Percentiles rank a stretch among this genome's conserved stretches.
phyloP scores from a whole-genome alignment of 1,140 invertebrate species.

The Drosophila burlai region DNA sequence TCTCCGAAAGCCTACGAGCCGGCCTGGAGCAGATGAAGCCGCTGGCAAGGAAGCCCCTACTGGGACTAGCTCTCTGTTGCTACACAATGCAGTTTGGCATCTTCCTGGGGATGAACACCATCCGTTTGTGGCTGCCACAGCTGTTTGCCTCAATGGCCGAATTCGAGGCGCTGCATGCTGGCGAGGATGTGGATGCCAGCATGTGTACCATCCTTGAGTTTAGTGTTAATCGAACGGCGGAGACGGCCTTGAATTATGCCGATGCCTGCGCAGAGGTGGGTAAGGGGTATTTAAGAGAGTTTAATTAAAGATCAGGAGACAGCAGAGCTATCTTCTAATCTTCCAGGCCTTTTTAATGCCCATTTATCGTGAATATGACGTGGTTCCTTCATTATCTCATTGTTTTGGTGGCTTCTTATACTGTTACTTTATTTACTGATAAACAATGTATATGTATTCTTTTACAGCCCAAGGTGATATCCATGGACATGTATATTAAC shows the following conservation, averaged over 20 bases:
- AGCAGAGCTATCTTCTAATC: neutral
- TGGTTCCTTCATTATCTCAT: neutral
- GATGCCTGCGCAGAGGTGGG: conserved; percentile 56
- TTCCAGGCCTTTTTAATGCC: conserved; percentile 1
- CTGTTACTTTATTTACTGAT: neutral
- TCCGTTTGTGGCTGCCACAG: conserved; percentile 81
- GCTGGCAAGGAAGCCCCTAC: conserved; percentile 75
- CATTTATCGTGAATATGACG: conserved; percentile 22
- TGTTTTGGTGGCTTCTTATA: neutral
- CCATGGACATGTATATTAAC: conserved; percentile 86
- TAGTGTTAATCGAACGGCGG: conserved; percentile 73
- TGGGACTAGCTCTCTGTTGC: conserved; percentile 65
- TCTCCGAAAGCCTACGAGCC: conserved; percentile 60
- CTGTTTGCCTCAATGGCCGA: conserved; percentile 81
- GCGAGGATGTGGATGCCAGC: conserved; percentile 46
- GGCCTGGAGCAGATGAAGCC: conserved; percentile 76
- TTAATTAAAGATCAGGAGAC: neutral
- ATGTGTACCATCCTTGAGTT: conserved; percentile 80
- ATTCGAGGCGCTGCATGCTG: conserved; percentile 47
- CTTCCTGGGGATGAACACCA: conserved; percentile 80
- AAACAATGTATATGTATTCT: neutral
- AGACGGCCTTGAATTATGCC: conserved; percentile 51
- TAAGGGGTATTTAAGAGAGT: conserved; percentile 2
- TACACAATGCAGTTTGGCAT: conserved; percentile 82
- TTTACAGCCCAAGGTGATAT: conserved; percentile 65